Base-by-base conservation (phyloP, 1,140 invertebrate genomes). In the Papilio glaucus region DNA sequence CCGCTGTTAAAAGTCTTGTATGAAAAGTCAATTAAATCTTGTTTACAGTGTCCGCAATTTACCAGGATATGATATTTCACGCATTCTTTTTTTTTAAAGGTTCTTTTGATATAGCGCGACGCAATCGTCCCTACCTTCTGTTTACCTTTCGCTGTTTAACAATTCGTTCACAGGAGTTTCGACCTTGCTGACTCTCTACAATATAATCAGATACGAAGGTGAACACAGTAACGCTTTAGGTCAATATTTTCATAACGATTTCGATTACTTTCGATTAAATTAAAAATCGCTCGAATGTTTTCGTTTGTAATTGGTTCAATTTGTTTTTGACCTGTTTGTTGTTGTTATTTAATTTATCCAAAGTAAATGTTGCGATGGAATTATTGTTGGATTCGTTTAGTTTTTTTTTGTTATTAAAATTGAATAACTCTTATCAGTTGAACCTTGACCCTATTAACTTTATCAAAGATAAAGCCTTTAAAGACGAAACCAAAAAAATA, bases 181-280 rank as follows among this genome's bases (percentile, higher is more conserved):
- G 60, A 62, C 60, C 60, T 37, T 62, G 26, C 29, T 29, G 26
- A 37, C 26, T 18, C 26, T 0, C 13, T 8, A 26, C 60, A 33
- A 18, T 15, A 26, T 62, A 62, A 29, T 13, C 60, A 62, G 49
- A 62, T 12, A 3, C n/a, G 33, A 18, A 33, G 13, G 15, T 33
- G 29, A 62, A 37, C 24, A 26, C 13, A 5, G 33, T 8, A 62
- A 37, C 26, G 60, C n/a, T 5, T 38, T 49, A 57, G 39, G n/a
- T 61, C 26, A 60, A 73, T 24, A 15, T 73, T 70, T 24, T 26
- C 61, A 39, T 26, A 49, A 13, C 33, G 24, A 73, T 73, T 73
- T 71, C 60, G 71, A 73, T 74, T 77, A 76, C 73, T 78, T 73
- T 70, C 67, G 76, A 76, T 80, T 75, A 80, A 78, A 78, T 80